A percentile compares a stretch with the other conserved stretches of the same genome.
Evolutionary conservation across 2,888 invertebrate genomes (phyloP).

Genomic region (Cosmia trapezina): DNA sequence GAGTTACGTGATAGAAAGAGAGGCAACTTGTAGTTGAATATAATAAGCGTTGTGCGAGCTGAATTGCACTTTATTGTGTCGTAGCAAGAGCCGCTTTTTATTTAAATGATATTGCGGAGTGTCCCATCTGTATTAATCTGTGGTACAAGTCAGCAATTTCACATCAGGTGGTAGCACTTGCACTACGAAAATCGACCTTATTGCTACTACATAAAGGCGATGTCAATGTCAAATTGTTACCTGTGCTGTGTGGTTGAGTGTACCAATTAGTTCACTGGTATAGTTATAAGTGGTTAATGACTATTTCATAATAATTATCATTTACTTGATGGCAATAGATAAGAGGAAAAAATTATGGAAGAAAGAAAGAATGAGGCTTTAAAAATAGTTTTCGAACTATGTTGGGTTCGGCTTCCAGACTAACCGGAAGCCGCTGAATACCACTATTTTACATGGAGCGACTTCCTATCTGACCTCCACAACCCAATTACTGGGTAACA

Average conservation of each 20-base stretch:
- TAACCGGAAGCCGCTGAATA: no score
- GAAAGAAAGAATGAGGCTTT: not conserved
- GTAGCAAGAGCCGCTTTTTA: no score
- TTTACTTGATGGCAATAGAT: not conserved
- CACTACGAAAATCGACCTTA: not conserved
- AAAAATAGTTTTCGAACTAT: not conserved
- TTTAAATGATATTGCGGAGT: no score
- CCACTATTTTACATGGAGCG: no score
- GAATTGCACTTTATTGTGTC: no score
- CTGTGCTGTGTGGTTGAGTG: not conserved
- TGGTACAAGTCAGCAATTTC: not conserved
- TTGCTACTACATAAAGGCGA: not conserved
- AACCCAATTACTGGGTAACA: no score
- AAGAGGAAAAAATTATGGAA: not conserved
- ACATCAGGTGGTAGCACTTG: not conserved
- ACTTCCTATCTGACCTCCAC: no score
- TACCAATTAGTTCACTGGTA: not conserved
- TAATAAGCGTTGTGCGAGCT: no score
- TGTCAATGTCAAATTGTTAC: not conserved
- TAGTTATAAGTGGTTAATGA: not conserved
- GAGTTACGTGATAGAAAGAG: no score
- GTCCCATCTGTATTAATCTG: no score
- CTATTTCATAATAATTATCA: not conserved
- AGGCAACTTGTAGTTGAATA: no score
- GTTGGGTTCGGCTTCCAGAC: no score